Evolutionary conservation across 2,113 vertebrate species (phyloP).

Genomic region (Erpornis zantholeuca): DNA sequence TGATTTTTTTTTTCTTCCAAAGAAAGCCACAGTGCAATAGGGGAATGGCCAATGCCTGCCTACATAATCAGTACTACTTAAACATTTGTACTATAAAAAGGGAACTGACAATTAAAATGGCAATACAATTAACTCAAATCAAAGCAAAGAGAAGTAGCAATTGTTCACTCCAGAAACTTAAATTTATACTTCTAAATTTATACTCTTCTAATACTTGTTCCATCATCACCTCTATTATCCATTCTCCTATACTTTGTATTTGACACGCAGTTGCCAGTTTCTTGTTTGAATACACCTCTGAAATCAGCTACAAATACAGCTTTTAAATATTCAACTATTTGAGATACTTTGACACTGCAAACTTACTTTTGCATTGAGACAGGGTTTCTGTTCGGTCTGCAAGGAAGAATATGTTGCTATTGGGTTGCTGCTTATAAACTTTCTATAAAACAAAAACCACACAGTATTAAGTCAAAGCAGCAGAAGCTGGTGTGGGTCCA

Average conservation of each 20-base stretch:
- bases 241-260: neutral
- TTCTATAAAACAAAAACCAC: conserved; percentile 76
- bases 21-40: neutral
- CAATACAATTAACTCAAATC: neutral
- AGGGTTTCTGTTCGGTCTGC: conserved; percentile 82
- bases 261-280: neutral
- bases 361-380: conserved; percentile 87
- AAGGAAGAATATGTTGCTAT: conserved; percentile 94
- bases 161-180: neutral
- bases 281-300: neutral
- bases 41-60: neutral
- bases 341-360: neutral
- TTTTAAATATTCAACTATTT: neutral
- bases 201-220: neutral
- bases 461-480: neutral
- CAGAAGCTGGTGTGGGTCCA: neutral
- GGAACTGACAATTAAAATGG: neutral
- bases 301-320: neutral
- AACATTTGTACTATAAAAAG: neutral
- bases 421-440: conserved; percentile 91
- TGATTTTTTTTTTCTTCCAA: neutral
- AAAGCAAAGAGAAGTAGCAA: neutral
- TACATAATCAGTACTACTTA: neutral
- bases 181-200: neutral
- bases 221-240: neutral